A percentile compares a stretch with the other conserved stretches of the same genome.
phyloP scores from a whole-genome alignment of 1,140 invertebrate species.

The Camponotus vicinus region DNA sequence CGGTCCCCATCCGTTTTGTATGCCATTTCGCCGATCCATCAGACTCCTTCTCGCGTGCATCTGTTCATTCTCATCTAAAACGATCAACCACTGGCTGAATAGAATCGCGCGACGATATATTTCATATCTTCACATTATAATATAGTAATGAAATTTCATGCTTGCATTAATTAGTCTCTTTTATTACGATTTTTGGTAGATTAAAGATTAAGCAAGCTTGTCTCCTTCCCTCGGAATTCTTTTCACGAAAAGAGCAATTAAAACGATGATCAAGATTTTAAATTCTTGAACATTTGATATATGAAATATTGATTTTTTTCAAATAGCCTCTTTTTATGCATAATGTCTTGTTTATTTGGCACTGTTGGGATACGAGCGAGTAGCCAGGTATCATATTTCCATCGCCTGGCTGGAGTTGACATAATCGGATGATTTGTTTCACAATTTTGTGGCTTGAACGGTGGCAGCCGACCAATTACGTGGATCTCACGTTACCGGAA shows the following conservation, averaged over 20 bases:
- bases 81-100: not conserved
- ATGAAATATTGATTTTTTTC: conserved; percentile 11
- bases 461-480: conserved; percentile 54
- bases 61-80: conserved; percentile 48
- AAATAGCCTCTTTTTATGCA: not conserved
- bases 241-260: not conserved
- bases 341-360: conserved; percentile 34
- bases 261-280: not conserved
- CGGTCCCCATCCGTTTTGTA: conserved; percentile 41
- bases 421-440: conserved; percentile 57
- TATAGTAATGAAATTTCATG: not conserved
- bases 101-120: not conserved
- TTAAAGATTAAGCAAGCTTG: not conserved
- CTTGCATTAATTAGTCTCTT: too few species aligned
- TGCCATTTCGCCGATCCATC: conserved; percentile 64
- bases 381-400: conserved; percentile 58
- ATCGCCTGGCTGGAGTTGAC: conserved; percentile 54
- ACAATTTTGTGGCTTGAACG: conserved; percentile 45
- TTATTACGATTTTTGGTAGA: not conserved
- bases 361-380: conserved; percentile 2
- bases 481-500: conserved; percentile 45
- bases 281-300: not conserved
- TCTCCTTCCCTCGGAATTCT: not conserved
- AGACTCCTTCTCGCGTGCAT: conserved; percentile 7
- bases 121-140: not conserved